Evolutionary conservation across 1,140 invertebrate species (phyloP), one percentile per base, ranked within the genome.

Genomic region (Trachymyrmex cornetzi): DNA sequence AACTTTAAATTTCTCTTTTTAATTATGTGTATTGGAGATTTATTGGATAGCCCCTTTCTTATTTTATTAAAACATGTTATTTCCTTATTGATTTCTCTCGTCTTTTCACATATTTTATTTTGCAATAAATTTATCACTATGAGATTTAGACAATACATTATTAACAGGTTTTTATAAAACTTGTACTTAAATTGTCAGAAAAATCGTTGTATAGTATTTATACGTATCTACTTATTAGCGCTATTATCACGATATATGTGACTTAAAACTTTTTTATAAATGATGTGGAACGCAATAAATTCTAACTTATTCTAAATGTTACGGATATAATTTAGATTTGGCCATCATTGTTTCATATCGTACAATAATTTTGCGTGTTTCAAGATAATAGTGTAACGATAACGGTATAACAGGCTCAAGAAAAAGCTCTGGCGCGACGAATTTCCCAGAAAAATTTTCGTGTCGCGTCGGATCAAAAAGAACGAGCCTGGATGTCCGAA

Each of bases 401-500:
- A 84, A 74, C 27, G 67, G 61, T 84, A 84, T 50, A 34, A n/a
- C 55, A 74, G 63, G 27, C 63, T 57, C 30, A 61, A 75, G 55
- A 84, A 84, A 84, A 59, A 44, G n/a, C 48, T 48, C 34, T n/a
- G 50, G 12, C 19, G 12, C 55, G 55, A 61, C 38, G 27, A 84
- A 84, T 84, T 84, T 84, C 19, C 38, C 55, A 57, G 55, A 75
- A 82, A 82, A 84, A 84, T 84, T 63, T n/a, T 30, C 30, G 3
- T 34, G 22, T 53, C 44, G 82, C 38, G 55, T 63, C 38, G 53
- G 50, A 87, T 92, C 87, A 80, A n/a, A n/a, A n/a, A n/a, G n/a
- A n/a, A 86, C 82, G 55, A 77, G 57, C 67, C 81, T 71, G 85
- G 87, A 84, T 89, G 90, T 87, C 66, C 55, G 55, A 87, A 86